phyloP scores from a whole-genome alignment of 2,113 vertebrate species.

The Halichoerus grypus region DNA sequence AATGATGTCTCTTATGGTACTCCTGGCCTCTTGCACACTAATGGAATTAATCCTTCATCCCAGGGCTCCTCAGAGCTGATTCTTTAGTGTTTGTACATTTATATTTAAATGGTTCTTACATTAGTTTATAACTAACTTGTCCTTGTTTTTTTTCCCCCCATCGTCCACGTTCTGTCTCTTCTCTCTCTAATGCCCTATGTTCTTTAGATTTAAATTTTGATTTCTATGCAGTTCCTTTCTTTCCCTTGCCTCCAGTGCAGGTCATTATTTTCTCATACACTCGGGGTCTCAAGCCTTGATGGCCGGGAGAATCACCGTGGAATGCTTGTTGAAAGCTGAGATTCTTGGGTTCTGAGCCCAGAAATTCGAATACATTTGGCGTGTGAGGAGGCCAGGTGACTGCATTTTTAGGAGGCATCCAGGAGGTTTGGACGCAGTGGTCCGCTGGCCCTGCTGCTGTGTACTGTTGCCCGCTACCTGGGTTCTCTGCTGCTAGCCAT shows the following conservation, averaged over 20 bases:
- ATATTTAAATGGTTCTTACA: constrained; percentile 17
- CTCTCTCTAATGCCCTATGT: not conserved
- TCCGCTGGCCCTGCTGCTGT: not conserved
- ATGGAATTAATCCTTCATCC: constrained; percentile 69
- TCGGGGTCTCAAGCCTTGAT: not conserved
- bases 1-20: constrained; percentile 63
- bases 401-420: not conserved
- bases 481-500: not conserved
- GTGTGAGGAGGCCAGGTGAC: not conserved
- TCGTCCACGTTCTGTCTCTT: not conserved
- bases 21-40: constrained; percentile 57
- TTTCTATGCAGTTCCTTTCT: not conserved
- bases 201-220: not conserved
- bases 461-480: not conserved
- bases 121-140: constrained; percentile 13
- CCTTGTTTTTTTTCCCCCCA: not conserved
- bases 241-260: not conserved
- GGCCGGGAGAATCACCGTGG: not conserved
- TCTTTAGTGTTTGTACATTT: constrained; percentile 64
- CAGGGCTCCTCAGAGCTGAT: not conserved
- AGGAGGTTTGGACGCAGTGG: not conserved
- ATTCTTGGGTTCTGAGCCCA: not conserved
- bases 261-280: not conserved
- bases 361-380: not conserved
- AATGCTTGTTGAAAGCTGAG: not conserved